Base-by-base conservation (phyloP, 2,113 vertebrate species). In the Heliornis fulica region DNA sequence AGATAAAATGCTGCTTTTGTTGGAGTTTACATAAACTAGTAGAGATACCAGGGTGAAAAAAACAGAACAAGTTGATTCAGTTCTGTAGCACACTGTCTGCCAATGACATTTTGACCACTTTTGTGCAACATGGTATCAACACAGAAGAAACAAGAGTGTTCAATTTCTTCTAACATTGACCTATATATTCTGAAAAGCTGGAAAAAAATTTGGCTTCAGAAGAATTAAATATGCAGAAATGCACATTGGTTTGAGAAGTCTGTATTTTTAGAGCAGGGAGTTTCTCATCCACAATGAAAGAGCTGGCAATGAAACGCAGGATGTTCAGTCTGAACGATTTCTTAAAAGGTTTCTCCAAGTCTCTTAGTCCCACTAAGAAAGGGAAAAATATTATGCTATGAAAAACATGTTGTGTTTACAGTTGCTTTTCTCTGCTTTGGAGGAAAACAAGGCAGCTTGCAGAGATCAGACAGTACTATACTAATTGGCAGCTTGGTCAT, bases 401-500 rank as follows among this genome's bases (percentile, higher is more conserved):
- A 92, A 84, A 91, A 78, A 54, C 7, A 50, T 2, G 10, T 20
- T 51, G 41, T 41, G 59, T 70, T 93, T 80, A 77, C 48, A 57
- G 79, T 36, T 84, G 79, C 48, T 79, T 29, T 87, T 66, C 75
- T 70, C 43, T n/a, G 53, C 59, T 87, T 56, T 69, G 54, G n/a
- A 91, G 19, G 17, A 85, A 87, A 89, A 53, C 32, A 92, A 91
- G 57, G n/a, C 84, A 90, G 75, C 66, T 38, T 45, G 57, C 8
- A 50, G 54, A 72, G 32, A 77, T 77, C 66, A 90, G 66, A 68
- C 66, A 83, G 26, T 9, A 32, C 1, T 2, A 61, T 28, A 59
- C 41, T 85, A 91, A 95, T 50, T 83, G 87, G 78, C 84, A 96
- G 91, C 59, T 93, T 46, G 89, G 84, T 76, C 89, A 92, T 72